Evolutionary conservation across 2,797 vertebrate species (phyloP).

Genomic region (Craterocephalus amniculus): DNA sequence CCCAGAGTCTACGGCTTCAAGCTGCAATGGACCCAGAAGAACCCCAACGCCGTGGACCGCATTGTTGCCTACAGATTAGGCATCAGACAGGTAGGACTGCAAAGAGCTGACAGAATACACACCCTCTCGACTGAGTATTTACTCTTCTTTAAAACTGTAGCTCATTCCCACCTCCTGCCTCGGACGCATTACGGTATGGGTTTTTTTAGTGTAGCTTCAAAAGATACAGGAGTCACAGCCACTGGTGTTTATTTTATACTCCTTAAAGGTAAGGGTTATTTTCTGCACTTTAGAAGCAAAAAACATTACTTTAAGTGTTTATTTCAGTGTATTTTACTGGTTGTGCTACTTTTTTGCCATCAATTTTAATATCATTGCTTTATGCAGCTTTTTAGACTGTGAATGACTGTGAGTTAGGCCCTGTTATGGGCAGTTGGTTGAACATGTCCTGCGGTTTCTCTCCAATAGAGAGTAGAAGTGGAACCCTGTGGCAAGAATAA

Average conservation of each 20-base stretch:
- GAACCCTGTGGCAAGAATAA: conserved; percentile 52
- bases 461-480: conserved; percentile 44
- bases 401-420: conserved; percentile 22
- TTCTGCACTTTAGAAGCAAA: conserved; percentile 16
- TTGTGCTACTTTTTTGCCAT: conserved; percentile 13
- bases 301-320: conserved; percentile 23
- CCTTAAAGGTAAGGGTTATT: conserved; percentile 26
- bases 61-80: conserved; percentile 94
- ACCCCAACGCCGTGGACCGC: conserved; percentile 91
- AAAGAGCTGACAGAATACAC: not conserved
- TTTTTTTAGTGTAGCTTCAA: too few species aligned
- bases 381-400: conserved; percentile 33
- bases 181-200: too few species aligned
- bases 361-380: conserved; percentile 32
- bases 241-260: too few species aligned
- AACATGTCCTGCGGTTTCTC: conserved; percentile 42
- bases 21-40: conserved; percentile 99
- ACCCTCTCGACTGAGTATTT: too few species aligned
- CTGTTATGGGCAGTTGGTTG: conserved; percentile 48
- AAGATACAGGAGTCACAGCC: too few species aligned
- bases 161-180: too few species aligned
- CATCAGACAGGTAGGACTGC: conserved; percentile 89
- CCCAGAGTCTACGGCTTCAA: conserved; percentile 94
- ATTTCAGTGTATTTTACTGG: conserved; percentile 17
- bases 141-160: too few species aligned